Conservation (phyloP, 2,888 invertebrate genomes). For the Onthophagus sagittarius region DNA sequence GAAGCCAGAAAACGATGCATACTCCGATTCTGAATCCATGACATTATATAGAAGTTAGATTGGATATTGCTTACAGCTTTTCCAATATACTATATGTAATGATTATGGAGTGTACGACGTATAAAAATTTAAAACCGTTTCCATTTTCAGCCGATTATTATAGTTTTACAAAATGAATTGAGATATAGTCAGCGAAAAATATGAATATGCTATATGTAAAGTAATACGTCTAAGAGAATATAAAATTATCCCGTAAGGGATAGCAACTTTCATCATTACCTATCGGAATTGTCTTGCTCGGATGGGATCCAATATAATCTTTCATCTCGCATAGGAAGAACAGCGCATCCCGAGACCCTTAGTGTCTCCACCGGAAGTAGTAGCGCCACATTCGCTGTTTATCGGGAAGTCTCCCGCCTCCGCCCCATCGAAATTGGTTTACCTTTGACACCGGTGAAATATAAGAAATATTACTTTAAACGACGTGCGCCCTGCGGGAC, state of each 20-base stretch:
- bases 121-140: too few species aligned
- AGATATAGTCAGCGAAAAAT: too few species aligned
- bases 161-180: too few species aligned
- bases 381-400: neutral
- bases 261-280: neutral
- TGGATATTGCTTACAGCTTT: too few species aligned
- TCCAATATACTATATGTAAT: too few species aligned
- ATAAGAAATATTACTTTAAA: conserved; percentile 30
- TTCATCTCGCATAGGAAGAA: neutral
- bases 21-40: too few species aligned
- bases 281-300: neutral
- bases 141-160: too few species aligned
- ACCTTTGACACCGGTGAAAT: conserved; percentile 29
- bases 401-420: neutral
- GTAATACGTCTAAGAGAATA: neutral
- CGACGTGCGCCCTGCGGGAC: conserved; percentile 21
- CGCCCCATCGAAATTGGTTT: conserved; percentile 23
- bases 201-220: too few species aligned
- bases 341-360: neutral
- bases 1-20: too few species aligned
- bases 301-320: neutral
- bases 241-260: neutral
- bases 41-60: too few species aligned
- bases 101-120: too few species aligned
- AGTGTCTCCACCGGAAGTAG: neutral